Conservation (phyloP, 2,888 invertebrate species). For the Thecophora atra region DNA sequence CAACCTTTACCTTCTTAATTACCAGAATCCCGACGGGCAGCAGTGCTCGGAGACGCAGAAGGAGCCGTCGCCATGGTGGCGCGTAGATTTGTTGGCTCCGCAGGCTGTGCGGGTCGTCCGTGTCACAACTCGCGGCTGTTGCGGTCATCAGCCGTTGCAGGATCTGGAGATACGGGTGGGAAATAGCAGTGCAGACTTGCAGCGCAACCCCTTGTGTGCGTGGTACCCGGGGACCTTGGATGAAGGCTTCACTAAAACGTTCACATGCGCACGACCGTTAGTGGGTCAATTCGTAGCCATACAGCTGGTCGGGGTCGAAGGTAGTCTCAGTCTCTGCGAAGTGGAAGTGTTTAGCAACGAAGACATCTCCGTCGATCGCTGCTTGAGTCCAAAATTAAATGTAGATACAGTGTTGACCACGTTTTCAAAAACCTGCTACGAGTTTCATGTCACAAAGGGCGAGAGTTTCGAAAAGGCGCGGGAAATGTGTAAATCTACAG, state of each 20-base stretch:
- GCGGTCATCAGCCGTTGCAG: slow-evolving; percentile 87
- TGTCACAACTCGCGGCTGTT: slow-evolving; percentile 76
- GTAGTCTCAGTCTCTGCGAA: slow-evolving; percentile 88
- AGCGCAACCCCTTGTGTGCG: slow-evolving; percentile 89
- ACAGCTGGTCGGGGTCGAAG: slow-evolving; percentile 90
- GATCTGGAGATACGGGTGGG: slow-evolving; percentile 91
- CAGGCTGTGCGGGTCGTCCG: slow-evolving; percentile 87
- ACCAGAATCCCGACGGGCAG: slow-evolving; percentile 84
- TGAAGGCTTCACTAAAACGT: slow-evolving; percentile 91
- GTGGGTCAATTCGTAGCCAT: slow-evolving; percentile 88
- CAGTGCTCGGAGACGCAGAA: slow-evolving; percentile 89
- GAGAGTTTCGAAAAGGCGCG: slow-evolving; percentile 85
- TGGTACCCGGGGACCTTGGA: slow-evolving; percentile 95
- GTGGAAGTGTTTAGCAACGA: slow-evolving; percentile 92
- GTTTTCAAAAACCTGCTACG: slow-evolving; percentile 88
- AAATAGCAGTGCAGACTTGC: slow-evolving; percentile 86
- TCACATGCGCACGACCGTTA: slow-evolving; percentile 85
- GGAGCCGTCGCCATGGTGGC: slow-evolving; percentile 94
- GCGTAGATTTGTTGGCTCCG: slow-evolving; percentile 84
- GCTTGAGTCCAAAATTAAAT: slow-evolving; percentile 77
- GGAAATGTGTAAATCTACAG: slow-evolving; percentile 77
- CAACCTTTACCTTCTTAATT: not conserved
- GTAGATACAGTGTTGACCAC: slow-evolving; percentile 85
- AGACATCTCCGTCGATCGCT: slow-evolving; percentile 87
- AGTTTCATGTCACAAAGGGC: slow-evolving; percentile 84